phyloP scores from a whole-genome alignment of 2,797 vertebrate species.

The Sebastes taczanowskii region DNA sequence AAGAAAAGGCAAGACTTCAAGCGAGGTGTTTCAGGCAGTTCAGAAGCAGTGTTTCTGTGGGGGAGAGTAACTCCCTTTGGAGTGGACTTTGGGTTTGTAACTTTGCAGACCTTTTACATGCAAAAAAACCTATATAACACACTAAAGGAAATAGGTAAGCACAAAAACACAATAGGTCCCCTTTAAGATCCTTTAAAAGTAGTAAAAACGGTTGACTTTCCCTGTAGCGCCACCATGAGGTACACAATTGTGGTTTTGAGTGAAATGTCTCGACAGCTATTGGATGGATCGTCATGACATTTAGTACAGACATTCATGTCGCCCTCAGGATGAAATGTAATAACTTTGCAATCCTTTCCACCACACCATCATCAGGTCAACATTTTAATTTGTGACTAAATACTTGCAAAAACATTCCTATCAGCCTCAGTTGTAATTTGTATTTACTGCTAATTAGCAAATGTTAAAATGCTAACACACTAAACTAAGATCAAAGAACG shows the following conservation, averaged over 20 bases:
- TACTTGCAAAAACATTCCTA: neutral
- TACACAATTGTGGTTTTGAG: neutral
- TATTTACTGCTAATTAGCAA: neutral
- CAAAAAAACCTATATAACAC: too few species aligned
- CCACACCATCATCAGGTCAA: neutral
- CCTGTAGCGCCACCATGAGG: neutral
- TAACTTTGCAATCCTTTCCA: too few species aligned
- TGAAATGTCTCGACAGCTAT: neutral
- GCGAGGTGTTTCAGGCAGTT: too few species aligned
- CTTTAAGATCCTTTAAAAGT: too few species aligned
- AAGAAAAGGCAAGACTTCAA: too few species aligned
- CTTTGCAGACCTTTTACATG: too few species aligned
- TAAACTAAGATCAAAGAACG: neutral
- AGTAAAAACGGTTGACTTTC: too few species aligned
- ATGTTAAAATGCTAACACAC: neutral
- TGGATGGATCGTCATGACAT: neutral
- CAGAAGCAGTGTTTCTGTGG: too few species aligned
- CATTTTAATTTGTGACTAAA: neutral
- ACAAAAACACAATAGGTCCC: too few species aligned
- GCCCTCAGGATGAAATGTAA: neutral
- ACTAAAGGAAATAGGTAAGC: too few species aligned
- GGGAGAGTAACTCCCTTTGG: too few species aligned
- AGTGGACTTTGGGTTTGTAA: too few species aligned
- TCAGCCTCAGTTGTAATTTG: neutral
- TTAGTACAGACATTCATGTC: neutral